Conservation (phyloP, 2,888 invertebrate genomes). For the Falcaria lacertinaria region DNA sequence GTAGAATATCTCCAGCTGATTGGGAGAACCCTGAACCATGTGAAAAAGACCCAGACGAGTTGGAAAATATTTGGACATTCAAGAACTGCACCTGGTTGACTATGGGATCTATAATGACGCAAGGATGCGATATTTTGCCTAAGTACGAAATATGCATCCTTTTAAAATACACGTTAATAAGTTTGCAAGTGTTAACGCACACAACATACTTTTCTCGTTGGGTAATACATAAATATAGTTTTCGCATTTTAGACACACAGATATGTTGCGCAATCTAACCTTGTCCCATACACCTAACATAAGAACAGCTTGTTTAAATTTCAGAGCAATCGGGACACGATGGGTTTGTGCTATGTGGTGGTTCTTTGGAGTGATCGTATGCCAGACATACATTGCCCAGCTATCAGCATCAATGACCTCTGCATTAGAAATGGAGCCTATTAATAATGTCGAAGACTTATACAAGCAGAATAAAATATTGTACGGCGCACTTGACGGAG, state of each 20-base stretch:
- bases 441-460: conserved; percentile 93
- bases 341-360: conserved; percentile 95
- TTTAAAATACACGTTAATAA: too few relatives aligned
- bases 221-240: too few relatives aligned
- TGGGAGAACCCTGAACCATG: conserved; percentile 97
- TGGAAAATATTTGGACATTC: conserved; percentile 93
- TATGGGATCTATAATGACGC: conserved; percentile 94
- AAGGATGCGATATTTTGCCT: conserved; percentile 95
- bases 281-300: too few relatives aligned
- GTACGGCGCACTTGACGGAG: conserved; percentile 91
- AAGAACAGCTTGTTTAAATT: too few relatives aligned
- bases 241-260: too few relatives aligned
- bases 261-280: too few relatives aligned
- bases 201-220: too few relatives aligned
- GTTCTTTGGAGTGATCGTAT: conserved; percentile 95
- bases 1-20: conserved; percentile 92
- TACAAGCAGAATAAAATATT: conserved; percentile 94
- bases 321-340: conserved; percentile 91
- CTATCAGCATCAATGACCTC: conserved; percentile 95
- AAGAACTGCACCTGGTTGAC: conserved; percentile 96
- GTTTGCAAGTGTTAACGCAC: too few relatives aligned
- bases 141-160: too few relatives aligned
- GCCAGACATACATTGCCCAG: conserved; percentile 96
- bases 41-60: conserved; percentile 88
- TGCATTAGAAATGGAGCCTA: conserved; percentile 90